Base-by-base conservation (phyloP, 2,113 vertebrate species). In the Delphinapterus leucas region DNA sequence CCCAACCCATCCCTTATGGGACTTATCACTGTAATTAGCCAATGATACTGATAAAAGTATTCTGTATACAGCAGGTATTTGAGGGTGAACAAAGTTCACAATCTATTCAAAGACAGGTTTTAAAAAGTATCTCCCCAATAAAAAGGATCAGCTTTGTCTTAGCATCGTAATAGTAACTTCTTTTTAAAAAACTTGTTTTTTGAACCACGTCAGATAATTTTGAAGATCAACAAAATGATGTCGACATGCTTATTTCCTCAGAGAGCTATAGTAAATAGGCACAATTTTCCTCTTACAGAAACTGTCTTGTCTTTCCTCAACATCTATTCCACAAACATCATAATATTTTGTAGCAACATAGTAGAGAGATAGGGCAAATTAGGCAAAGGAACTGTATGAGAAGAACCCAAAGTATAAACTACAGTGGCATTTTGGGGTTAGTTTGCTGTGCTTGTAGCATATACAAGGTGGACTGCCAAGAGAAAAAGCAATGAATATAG, bases 81-180 rank as follows among this genome's bases (percentile, higher is more conserved):
- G 3, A 14, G 41, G 6, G 13, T 70, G 28, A 44, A 82, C 73
- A 82, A 60, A 82, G 36, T 85, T 95, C 10, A 83, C 20, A 82
- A 28, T 11, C 10, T 85, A 47, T 89, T 90, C 55, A 92, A 98
- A 90, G 61, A 8, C 80, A 88, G 14, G 38, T 95, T 91, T 93
- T 91, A 14, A 93, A 82, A 94, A 85, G 21, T 49, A 49, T 76
- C 33, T 70, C 28, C 20, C 26, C 28, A 67, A n/a, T 61, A 38
- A 41, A 76, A 84, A 63, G 10, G 2, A 58, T 88, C 12, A 80
- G 9, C 36, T 83, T 82, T 82, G 47, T 67, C 55, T n/a, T 74
- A 73, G 21, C 33, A 77, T 81, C 31, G 31, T 61, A 86, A 79
- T 36, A 41, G 41, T 65, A n/a, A 95, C 36, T 36, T 68, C 33